These are phyloP conservation scores for Alosa sapidissima DNA, from an alignment of 2,797 vertebrate species.

Conservation along the genomic window DNA sequence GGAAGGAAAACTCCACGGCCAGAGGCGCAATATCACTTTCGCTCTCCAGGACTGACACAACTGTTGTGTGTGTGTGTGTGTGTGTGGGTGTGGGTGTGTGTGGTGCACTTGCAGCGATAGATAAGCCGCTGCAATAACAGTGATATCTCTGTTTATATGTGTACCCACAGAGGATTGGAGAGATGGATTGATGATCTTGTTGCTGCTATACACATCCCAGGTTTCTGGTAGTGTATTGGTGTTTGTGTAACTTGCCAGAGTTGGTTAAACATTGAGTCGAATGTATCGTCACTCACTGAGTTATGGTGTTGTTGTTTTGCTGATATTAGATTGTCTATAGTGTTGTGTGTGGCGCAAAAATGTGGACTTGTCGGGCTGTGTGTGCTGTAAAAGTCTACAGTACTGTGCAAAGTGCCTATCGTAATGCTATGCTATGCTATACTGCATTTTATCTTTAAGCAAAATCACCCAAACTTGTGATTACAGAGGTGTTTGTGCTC, in stretches of 20 bases:
- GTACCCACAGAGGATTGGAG: not conserved
- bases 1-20: not conserved
- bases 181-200: conserved; percentile 9
- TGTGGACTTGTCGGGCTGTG: too few species aligned
- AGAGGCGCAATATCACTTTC: not conserved
- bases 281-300: not conserved
- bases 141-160: not conserved
- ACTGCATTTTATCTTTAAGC: too few species aligned
- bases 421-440: too few species aligned
- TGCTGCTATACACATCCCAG: not conserved
- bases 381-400: too few species aligned
- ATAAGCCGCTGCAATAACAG: conserved; percentile 12
- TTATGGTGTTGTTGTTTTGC: not conserved
- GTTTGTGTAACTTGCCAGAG: not conserved
- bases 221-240: not conserved
- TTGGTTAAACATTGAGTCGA: not conserved
- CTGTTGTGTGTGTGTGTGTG: not conserved
- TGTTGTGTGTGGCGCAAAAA: too few species aligned
- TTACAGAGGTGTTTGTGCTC: not conserved
- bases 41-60: not conserved
- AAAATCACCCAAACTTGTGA: not conserved
- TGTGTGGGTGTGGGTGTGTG: too few species aligned
- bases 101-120: not conserved
- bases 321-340: not conserved
- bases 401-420: too few species aligned